These are phyloP conservation scores for Blastobasis adustella DNA, from an alignment of 2,888 invertebrate species.

Conservation along the genomic window DNA sequence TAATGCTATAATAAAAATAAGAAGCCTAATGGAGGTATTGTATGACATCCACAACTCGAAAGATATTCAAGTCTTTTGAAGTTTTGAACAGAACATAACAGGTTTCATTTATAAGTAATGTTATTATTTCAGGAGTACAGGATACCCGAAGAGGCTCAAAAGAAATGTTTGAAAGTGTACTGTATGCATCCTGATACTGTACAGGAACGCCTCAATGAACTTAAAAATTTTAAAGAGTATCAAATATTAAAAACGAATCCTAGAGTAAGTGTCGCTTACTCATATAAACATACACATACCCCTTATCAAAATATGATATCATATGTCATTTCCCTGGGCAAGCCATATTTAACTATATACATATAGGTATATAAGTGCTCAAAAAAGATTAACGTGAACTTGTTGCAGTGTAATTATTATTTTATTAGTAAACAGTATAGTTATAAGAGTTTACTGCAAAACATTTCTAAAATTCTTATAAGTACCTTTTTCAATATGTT, in stretches of 20 bases:
- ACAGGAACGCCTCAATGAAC: constrained; percentile 67
- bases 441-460: neutral
- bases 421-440: too few species aligned
- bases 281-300: too few species aligned
- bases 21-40: constrained; percentile 67
- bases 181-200: constrained; percentile 76
- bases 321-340: neutral
- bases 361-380: neutral
- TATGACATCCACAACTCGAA: neutral
- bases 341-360: neutral
- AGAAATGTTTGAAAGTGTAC: constrained; percentile 71
- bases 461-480: too few species aligned
- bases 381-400: too few species aligned
- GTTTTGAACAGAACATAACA: too few species aligned
- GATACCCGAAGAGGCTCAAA: constrained; percentile 71
- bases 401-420: too few species aligned
- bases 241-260: constrained; percentile 76
- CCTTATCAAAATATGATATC: neutral
- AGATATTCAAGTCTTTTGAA: too few species aligned
- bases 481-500: too few species aligned
- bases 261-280: constrained; percentile 44
- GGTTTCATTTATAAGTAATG: neutral
- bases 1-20: constrained; percentile 68
- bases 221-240: constrained; percentile 76
- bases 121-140: constrained; percentile 58